Evolutionary conservation across 2,888 invertebrate genomes (phyloP), one percentile per base, ranked within the genome.

Genomic region (Leptinotarsa haldemani): DNA sequence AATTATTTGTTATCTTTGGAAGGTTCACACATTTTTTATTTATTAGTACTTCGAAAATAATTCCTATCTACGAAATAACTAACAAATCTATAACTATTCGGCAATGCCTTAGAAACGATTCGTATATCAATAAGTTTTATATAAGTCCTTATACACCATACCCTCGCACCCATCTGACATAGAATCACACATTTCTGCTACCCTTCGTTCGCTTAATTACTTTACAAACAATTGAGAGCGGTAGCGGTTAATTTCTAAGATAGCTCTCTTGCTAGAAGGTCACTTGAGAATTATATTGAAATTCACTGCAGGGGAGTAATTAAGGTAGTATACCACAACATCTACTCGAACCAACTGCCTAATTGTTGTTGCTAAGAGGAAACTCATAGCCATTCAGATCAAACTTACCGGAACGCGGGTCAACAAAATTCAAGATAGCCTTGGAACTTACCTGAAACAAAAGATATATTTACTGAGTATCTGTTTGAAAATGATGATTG

Each of bases 291-390:
- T 77, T 72, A 71, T 71, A 69, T 72, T 68, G 67, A 73, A 76
- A 76, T 72, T 58, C 70, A 70, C 68, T 71, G 63, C 68, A 64
- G 22, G 74, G 74, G 69, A 74, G 70, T 76, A 74, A 76, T 76
- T 74, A 70, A 70, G 61, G 52, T 30, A 67, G 67, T 69, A 70
- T 64, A 72, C 67, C 48, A 58, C 47, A 68, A 46, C 13, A 20
- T 40, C 13, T 30, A 30, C 53, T 53, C 30, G 25, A 46, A 40
- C 56, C 40, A 46, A 66, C 30, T 52, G 52, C 50, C 61, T 61
- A 30, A 61, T 61, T 61, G 65, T 71, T 58, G 46, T 69, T 71
- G 65, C 69, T n/a, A 52, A 70, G 50, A 63, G 30, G 30, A 52
- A 65, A 65, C 53, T 46, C 25, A 25, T 30, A 25, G 22, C n/a